Evolutionary conservation across 2,797 vertebrate species (phyloP).

Genomic region (Malacoctenus gilli): DNA sequence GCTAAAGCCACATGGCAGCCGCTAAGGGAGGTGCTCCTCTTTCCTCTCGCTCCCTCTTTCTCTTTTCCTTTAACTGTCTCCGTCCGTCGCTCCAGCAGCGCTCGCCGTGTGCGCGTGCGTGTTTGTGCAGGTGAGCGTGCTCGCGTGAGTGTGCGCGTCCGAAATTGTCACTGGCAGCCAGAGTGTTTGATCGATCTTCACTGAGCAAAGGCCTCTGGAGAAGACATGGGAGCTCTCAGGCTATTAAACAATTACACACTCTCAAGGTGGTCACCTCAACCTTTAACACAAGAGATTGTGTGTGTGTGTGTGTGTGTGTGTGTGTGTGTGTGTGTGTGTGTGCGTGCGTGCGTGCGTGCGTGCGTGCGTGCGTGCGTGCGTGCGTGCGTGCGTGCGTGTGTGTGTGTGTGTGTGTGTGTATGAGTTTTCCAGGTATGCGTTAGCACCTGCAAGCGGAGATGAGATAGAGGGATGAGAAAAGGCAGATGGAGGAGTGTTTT

Average conservation of each 20-base stretch:
- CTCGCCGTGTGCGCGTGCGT: constrained; percentile 23
- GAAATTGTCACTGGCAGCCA: constrained; percentile 61
- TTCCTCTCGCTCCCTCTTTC: constrained; percentile 58
- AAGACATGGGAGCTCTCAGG: constrained; percentile 63
- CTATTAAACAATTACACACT: constrained; percentile 80
- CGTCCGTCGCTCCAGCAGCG: constrained; percentile 50
- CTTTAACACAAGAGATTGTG: constrained; percentile 29
- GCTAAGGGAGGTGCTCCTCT: constrained; percentile 72
- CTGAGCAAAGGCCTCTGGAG: constrained; percentile 57
- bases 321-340: constrained; percentile 18
- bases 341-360: constrained; percentile 28
- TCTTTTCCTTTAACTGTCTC: constrained; percentile 64
- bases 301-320: constrained; percentile 1
- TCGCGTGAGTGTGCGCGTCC: constrained; percentile 35
- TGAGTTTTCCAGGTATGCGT: constrained; percentile 30
- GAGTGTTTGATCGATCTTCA: constrained; percentile 70
- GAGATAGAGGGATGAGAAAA: constrained; percentile 29
- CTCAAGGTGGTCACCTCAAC: constrained; percentile 69
- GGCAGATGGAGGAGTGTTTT: constrained; percentile 36
- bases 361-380: constrained; percentile 11
- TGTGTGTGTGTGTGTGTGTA: constrained; percentile 17
- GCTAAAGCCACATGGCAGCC: constrained; percentile 83
- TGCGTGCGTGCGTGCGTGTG: background rate
- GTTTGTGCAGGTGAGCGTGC: constrained; percentile 15
- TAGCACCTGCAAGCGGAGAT: constrained; percentile 24